phyloP scores from a whole-genome alignment of 1,140 invertebrate genomes.

The Rhopalosiphum padi region DNA sequence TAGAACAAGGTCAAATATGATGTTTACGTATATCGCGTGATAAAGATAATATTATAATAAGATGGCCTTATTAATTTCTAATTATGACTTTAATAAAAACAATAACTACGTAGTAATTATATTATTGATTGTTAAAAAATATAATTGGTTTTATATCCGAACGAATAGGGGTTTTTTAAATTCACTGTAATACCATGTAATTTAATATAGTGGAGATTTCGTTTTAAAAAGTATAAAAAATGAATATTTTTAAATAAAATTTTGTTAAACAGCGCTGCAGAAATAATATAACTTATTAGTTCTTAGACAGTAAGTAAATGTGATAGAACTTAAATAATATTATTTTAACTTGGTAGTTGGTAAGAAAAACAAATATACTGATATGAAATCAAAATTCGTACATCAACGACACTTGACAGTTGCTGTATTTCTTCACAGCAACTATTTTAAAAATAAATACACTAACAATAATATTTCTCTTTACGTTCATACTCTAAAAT shows the following conservation, averaged over 20 bases:
- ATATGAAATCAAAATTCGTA: neutral
- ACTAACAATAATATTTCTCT: neutral
- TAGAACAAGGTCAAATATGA: constrained; percentile 11
- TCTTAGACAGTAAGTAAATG: neutral
- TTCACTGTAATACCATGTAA: neutral
- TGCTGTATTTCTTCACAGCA: neutral
- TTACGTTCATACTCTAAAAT: neutral
- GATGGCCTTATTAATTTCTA: constrained; percentile 9
- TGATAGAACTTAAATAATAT: neutral
- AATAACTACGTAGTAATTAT: constrained; percentile 2
- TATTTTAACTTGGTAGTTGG: neutral
- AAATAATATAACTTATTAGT: neutral
- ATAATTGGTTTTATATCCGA: neutral
- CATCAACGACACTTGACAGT: neutral
- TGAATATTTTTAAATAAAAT: neutral
- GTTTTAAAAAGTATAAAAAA: neutral
- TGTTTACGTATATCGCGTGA: neutral
- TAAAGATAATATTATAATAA: neutral
- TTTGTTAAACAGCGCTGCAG: neutral
- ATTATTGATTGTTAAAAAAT: neutral
- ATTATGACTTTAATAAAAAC: neutral
- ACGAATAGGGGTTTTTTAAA: no score
- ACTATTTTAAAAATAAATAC: neutral
- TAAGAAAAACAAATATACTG: neutral
- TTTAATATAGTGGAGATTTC: neutral